Evolutionary conservation across 1,140 invertebrate species (phyloP), one percentile per base, ranked within the genome.

Genomic region (Drosophila elegans): DNA sequence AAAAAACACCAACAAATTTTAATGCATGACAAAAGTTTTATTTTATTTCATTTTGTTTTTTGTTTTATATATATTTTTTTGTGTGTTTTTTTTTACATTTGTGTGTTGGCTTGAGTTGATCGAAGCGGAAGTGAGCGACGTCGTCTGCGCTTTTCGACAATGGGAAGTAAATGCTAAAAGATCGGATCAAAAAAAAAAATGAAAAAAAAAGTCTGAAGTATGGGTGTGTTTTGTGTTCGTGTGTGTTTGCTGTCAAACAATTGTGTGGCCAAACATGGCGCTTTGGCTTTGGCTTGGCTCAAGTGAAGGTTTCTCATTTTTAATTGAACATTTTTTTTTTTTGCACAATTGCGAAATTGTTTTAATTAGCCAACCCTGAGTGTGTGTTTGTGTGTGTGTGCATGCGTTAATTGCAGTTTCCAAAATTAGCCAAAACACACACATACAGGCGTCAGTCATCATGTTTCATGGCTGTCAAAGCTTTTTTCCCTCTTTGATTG

Each of bases 111-210:
- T 55, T 59, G 64, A 54, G 78, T 80, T 74, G 78, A 61, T 73
- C 67, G 42, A 73, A 66, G 78, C 82, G 82, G 82, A 85, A 85
- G 82, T 84, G 55, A 84, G 72, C 80, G 80, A 83, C 77, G 77
- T 77, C 67, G 67, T 71, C 78, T 85, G 81, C 82, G 81, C 57
- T 74, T 67, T 60, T 83, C 44, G 78, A 85, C 82, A 85, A 85
- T 88, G 74, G 83, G 74, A 85, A 88, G 83, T 85, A 74, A 85
- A 86, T 75, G 82, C 78, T 41, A 79, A 84, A 52, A 72, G 74
- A 85, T 85, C 78, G 49, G 32, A 42, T 39, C 48, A 76, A 78
- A 56, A 55, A 56, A 49, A 61, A 56, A 25, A 57, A 27, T 6
- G 39, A 45, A 27, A 25, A 42, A 42, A 51, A 74, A 42, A 46